These are phyloP conservation scores for Varecia variegata DNA, from an alignment of 2,797 vertebrate genomes.

Conservation along the genomic window DNA sequence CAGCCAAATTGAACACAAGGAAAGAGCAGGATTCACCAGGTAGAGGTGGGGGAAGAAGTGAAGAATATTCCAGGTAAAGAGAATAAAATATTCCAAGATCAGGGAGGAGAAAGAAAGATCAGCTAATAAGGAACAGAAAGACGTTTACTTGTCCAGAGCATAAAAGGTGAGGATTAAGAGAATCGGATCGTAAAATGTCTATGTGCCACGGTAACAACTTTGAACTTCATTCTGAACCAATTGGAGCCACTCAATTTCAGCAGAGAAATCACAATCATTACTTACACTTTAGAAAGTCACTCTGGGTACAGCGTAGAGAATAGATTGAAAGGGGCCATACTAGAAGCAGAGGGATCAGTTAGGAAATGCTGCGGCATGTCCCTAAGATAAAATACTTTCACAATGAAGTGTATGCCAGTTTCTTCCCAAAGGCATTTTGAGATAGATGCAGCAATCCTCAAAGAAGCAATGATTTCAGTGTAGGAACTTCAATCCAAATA, in stretches of 20 bases:
- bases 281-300: not conserved
- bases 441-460: not conserved
- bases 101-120: not conserved
- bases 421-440: not conserved
- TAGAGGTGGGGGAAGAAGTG: not conserved
- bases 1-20: not conserved
- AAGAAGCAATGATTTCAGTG: not conserved
- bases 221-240: not conserved
- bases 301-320: not conserved
- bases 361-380: not conserved
- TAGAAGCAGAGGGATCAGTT: not conserved
- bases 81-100: slow-evolving; percentile 15
- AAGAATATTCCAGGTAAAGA: not conserved
- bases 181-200: not conserved
- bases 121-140: not conserved
- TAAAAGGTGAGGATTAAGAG: not conserved
- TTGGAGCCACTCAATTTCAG: not conserved
- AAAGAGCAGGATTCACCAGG: not conserved
- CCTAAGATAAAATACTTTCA: not conserved
- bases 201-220: not conserved
- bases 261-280: not conserved
- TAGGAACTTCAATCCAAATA: not conserved
- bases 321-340: not conserved
- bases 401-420: not conserved
- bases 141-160: not conserved